Percentiles rank a stretch among this genome's conserved stretches.
Evolutionary conservation across 2,113 vertebrate genomes (phyloP).

Genomic region (Erinaceus europaeus): DNA sequence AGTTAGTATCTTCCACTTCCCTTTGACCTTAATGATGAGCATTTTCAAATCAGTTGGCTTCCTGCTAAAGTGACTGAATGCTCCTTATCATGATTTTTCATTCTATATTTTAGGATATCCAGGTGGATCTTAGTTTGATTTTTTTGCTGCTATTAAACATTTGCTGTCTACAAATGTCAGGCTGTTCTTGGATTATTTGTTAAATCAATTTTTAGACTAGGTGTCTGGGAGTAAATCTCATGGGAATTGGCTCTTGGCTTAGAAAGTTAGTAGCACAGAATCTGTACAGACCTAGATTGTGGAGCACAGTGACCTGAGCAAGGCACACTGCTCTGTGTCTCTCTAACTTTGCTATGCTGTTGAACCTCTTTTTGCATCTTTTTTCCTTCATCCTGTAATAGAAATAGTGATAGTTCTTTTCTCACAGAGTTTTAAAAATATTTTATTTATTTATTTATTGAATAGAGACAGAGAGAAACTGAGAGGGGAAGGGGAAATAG

Average conservation of each 20-base stretch:
- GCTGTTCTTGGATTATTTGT: not conserved
- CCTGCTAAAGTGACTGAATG: not conserved
- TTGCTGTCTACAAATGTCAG: not conserved
- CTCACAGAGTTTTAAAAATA: not conserved
- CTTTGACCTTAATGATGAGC: not conserved
- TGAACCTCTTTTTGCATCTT: not conserved
- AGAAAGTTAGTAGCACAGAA: not conserved
- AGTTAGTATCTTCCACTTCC: constrained; percentile 13
- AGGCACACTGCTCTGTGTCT: not conserved
- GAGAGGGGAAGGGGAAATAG: too few species aligned
- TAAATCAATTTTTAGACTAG: not conserved
- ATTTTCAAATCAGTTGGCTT: constrained; percentile 1
- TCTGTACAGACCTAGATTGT: not conserved
- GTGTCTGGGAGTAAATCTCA: not conserved
- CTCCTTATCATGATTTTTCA: not conserved
- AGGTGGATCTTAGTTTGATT: not conserved
- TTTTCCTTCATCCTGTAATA: not conserved
- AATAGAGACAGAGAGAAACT: too few species aligned
- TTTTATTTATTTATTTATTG: too few species aligned
- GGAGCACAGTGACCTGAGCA: not conserved
- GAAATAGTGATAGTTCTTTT: not conserved
- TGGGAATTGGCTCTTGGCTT: not conserved
- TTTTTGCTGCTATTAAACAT: not conserved
- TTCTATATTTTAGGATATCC: not conserved
- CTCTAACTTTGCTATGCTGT: not conserved